A percentile compares a stretch with the other conserved stretches of the same genome.
Conservation (phyloP, 2,888 invertebrate genomes). For the Omphaloscelis lunosa region DNA sequence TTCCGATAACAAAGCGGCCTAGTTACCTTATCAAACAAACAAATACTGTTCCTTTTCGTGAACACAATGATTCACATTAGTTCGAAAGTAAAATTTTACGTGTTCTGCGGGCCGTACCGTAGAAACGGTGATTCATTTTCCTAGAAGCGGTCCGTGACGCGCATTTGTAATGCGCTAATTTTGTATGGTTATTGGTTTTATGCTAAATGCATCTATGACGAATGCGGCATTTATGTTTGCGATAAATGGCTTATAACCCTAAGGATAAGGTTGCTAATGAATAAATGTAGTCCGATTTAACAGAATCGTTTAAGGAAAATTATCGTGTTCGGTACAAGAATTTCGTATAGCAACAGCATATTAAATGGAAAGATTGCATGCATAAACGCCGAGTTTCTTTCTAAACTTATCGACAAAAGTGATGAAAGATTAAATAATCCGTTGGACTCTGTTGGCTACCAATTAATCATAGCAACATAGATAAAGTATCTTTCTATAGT, state of each 20-base stretch:
- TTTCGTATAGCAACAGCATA: conserved; percentile 40
- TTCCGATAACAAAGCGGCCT: conserved; percentile 68
- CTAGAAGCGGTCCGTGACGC: conserved; percentile 51
- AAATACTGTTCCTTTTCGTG: conserved; percentile 50
- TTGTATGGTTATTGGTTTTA: conserved; percentile 29
- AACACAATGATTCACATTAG: conserved; percentile 57
- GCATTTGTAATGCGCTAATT: conserved; percentile 56
- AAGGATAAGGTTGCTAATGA: conserved; percentile 25
- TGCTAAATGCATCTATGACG: conserved; percentile 42
- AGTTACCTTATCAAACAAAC: conserved; percentile 66
- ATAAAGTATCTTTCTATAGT: conserved; percentile 19
- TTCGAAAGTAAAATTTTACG: conserved; percentile 60
- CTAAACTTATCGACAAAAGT: conserved; percentile 48
- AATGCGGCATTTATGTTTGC: conserved; percentile 38
- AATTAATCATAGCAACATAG: conserved; percentile 34
- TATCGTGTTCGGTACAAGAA: conserved; percentile 1
- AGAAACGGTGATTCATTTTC: conserved; percentile 58
- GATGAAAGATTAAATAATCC: conserved; percentile 54
- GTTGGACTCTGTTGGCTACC: conserved; percentile 39
- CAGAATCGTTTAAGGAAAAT: conserved; percentile 12
- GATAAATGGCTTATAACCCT: conserved; percentile 10
- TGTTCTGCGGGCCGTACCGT: conserved; percentile 20
- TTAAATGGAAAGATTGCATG: conserved; percentile 36
- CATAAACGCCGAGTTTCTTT: conserved; percentile 43
- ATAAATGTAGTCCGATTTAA: not conserved